Evolutionary conservation across 2,113 vertebrate genomes (phyloP).

Genomic region (Epinephelus lanceolatus): DNA sequence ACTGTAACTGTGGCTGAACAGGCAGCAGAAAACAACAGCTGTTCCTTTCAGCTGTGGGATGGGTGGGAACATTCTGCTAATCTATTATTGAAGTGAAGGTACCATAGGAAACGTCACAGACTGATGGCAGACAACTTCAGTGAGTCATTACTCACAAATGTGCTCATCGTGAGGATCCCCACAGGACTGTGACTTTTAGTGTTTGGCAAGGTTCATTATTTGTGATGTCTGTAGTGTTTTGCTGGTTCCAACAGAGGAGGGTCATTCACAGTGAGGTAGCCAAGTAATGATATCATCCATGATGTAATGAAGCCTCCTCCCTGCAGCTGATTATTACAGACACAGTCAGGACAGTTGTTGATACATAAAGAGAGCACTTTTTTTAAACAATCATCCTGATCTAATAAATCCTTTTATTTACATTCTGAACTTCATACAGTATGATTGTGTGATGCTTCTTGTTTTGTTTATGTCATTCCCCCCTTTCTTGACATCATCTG

Average conservation of each 20-base stretch:
- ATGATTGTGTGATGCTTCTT: too few relatives aligned
- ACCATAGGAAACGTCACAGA: not conserved
- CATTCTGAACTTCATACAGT: too few relatives aligned
- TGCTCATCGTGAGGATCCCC: not conserved
- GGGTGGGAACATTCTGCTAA: constrained; percentile 16
- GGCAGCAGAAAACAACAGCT: constrained; percentile 51
- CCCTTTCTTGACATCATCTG: too few relatives aligned
- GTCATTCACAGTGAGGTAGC: constrained; percentile 19
- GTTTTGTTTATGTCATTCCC: too few relatives aligned
- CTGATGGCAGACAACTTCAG: not conserved
- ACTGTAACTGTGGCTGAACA: constrained; percentile 1
- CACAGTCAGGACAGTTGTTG: not conserved
- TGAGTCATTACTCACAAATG: not conserved
- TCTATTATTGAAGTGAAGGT: constrained; percentile 53
- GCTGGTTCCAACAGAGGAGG: constrained; percentile 12
- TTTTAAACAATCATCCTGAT: not conserved
- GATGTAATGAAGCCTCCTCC: constrained; percentile 44
- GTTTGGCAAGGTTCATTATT: not conserved
- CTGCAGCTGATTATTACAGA: constrained; percentile 33
- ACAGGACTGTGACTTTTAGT: not conserved
- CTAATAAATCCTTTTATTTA: too few relatives aligned
- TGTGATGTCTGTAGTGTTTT: not conserved
- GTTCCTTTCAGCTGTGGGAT: constrained; percentile 26
- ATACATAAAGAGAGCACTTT: not conserved
- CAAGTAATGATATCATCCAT: constrained; percentile 30